Evolutionary conservation across 1,140 invertebrate species (phyloP).

Genomic region (Gryllus bimaculatus): DNA sequence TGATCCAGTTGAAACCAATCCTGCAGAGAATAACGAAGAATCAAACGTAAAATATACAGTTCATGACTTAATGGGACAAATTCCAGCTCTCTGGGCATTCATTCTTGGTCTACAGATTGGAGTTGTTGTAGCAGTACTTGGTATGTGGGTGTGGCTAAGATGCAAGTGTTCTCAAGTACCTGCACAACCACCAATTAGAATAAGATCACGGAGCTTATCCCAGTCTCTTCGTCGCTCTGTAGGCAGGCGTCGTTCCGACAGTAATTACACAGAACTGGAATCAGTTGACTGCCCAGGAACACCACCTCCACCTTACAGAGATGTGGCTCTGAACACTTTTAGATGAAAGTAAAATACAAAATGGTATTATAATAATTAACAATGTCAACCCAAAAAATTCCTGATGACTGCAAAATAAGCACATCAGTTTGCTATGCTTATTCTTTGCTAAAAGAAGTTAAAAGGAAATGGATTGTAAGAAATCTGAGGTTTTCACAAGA

Average conservation of each 20-base stretch:
- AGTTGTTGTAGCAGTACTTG: background rate
- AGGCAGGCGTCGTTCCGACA: background rate
- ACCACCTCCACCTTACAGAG: constrained; percentile 13
- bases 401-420: background rate
- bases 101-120: constrained; percentile 9
- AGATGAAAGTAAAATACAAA: background rate
- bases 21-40: background rate
- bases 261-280: background rate
- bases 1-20: background rate
- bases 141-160: background rate
- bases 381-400: background rate
- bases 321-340: background rate
- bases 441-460: background rate
- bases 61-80: background rate
- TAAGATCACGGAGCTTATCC: background rate
- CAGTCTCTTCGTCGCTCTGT: background rate
- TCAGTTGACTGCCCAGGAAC: constrained; percentile 1
- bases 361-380: background rate
- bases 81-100: constrained; percentile 9
- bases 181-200: background rate
- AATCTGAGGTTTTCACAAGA: background rate
- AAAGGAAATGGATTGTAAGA: background rate
- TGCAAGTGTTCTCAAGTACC: background rate
- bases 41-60: background rate
- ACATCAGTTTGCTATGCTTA: background rate